phyloP scores from a whole-genome alignment of 2,797 vertebrate species.

The Clamator glandarius region DNA sequence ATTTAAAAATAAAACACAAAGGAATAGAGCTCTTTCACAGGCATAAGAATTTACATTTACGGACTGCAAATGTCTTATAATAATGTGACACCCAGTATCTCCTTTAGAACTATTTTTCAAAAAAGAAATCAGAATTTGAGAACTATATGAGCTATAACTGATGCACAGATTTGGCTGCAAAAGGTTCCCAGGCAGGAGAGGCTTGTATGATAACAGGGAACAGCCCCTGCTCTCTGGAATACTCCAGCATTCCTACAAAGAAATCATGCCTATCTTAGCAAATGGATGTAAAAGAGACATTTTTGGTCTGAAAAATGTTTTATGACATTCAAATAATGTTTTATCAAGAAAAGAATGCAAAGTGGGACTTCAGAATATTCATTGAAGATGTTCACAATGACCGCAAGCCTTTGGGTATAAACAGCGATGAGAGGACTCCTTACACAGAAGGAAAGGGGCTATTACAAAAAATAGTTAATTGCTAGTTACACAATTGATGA shows the following conservation, averaged over 20 bases:
- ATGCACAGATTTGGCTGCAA: not conserved
- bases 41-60: not conserved
- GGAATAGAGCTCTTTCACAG: not conserved
- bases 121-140: not conserved
- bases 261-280: not conserved
- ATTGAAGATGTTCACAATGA: not conserved
- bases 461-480: not conserved
- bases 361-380: not conserved
- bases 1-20: not conserved
- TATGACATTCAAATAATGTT: not conserved
- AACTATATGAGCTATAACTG: not conserved
- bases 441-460: not conserved
- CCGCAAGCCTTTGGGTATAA: not conserved
- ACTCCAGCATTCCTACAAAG: not conserved
- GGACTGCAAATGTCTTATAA: not conserved
- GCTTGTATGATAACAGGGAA: not conserved
- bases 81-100: not conserved
- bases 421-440: not conserved
- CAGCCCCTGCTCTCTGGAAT: not conserved
- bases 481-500: not conserved
- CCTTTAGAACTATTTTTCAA: not conserved
- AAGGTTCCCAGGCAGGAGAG: not conserved
- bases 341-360: not conserved
- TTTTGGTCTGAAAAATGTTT: not conserved
- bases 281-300: not conserved